phyloP scores from a whole-genome alignment of 35 echinoderm and acorn worm genomes.

The Apostichopus californicus region DNA sequence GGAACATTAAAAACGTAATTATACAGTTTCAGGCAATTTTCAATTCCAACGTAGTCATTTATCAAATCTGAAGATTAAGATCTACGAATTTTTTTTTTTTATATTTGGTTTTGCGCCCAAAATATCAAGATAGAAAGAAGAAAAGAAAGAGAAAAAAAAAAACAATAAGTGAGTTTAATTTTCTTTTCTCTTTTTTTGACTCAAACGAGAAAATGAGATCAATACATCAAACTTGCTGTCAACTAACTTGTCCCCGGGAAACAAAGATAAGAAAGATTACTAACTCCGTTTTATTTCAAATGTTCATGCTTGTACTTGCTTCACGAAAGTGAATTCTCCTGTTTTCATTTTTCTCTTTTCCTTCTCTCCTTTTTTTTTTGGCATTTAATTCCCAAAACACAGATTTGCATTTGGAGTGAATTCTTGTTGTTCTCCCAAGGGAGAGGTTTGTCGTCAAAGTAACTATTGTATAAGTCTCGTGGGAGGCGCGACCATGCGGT shows the following conservation, averaged over 20 bases:
- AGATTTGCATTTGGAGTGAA: conserved; percentile 48
- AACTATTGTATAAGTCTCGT: neutral
- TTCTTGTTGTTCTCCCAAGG: neutral
- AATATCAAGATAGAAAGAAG: neutral
- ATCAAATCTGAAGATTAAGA: conserved; percentile 40
- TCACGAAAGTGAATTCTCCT: neutral
- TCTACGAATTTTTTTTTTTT: neutral
- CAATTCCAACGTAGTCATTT: conserved; percentile 37
- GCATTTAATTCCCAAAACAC: conserved; percentile 41
- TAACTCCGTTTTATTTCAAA: neutral
- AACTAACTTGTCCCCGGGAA: conserved; percentile 26
- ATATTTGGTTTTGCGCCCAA: neutral
- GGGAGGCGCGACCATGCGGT: conserved; percentile 24
- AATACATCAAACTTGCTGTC: conserved; percentile 31
- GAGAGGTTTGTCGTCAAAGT: conserved; percentile 20
- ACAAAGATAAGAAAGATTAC: conserved; percentile 1
- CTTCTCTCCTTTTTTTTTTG: neutral
- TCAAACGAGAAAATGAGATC: conserved; percentile 41
- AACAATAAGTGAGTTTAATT: conserved; percentile 31
- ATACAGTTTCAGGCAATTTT: conserved; percentile 45
- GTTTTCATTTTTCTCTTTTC: no score
- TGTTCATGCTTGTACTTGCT: neutral
- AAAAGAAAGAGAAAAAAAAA: neutral
- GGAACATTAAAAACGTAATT: conserved; percentile 51
- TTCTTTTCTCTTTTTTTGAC: conserved; percentile 5